Percentiles rank a stretch among this genome's conserved stretches.
These are phyloP conservation scores for Biston stratarius DNA, from an alignment of 2,888 invertebrate genomes.

Conservation along the genomic window DNA sequence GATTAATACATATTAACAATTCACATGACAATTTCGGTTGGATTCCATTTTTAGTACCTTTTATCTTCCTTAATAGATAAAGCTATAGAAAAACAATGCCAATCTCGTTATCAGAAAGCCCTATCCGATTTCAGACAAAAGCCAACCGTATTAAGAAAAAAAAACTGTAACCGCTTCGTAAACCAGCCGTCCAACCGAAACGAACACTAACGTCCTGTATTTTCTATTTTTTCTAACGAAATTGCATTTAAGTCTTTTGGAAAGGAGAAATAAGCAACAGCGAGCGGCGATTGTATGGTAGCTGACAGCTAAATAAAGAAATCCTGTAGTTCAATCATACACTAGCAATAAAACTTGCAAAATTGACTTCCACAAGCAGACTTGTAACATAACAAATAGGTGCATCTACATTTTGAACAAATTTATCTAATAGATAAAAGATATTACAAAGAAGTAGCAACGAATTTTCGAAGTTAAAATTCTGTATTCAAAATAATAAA, in stretches of 20 bases:
- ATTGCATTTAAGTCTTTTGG: conserved; percentile 59
- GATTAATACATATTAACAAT: too few species aligned
- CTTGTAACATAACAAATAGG: background rate
- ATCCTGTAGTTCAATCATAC: background rate
- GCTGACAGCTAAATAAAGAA: conserved; percentile 38
- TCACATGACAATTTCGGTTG: too few species aligned
- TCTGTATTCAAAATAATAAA: too few species aligned
- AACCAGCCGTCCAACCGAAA: conserved; percentile 35
- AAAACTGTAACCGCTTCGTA: conserved; percentile 19
- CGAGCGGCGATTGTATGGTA: conserved; percentile 25
- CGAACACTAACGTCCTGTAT: conserved; percentile 38
- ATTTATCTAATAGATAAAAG: too few species aligned
- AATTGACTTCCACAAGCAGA: background rate
- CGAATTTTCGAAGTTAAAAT: too few species aligned
- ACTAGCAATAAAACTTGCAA: background rate
- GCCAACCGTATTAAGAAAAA: conserved; percentile 4
- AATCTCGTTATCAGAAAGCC: background rate
- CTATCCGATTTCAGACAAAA: conserved; percentile 12
- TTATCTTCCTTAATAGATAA: too few species aligned
- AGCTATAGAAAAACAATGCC: background rate
- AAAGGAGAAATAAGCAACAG: conserved; percentile 52
- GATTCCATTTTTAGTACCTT: too few species aligned
- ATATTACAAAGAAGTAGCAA: too few species aligned
- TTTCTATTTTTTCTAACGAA: conserved; percentile 55
- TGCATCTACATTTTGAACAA: too few species aligned